Evolutionary conservation across 2,888 invertebrate genomes (phyloP), one percentile per base, ranked within the genome.

Genomic region (Ellobium chinense): DNA sequence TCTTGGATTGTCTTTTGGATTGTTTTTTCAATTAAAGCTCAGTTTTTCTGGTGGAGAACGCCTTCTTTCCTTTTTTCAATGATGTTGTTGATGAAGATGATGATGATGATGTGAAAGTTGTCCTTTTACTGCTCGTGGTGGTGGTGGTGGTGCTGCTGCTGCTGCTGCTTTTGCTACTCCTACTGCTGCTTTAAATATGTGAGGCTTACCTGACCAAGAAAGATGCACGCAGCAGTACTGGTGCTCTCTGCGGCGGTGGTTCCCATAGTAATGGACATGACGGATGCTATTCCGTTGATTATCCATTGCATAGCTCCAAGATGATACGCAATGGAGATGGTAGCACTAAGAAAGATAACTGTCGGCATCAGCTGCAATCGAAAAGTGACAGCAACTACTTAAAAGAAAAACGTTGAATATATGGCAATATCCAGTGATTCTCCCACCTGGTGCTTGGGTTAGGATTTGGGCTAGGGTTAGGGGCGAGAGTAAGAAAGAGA

Each of bases 281-380:
- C 29, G 7, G 69, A 69, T n/a, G 79, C 72, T 12, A 79, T 79
- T 34, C 4, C 54, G 36, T 72, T 24, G 46, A 79, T 62, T 24
- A 79, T 24, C 29, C 27, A 34, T 56, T 72, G 79, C 79, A 79
- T 79, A 62, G 37, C 60, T 21, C 79, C 65, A 27, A 79, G 37
- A 31, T 70, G 39, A 46, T 78, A 78, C 34, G 60, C 37, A 7
- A 78, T 37, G 46, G 78, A 78, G 36, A 79, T 72, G 7, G 77
- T 75, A 4, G 85, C 81, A 37, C 84, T 85, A 66, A 87, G 69
- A 80, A 85, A 85, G 27, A 85, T 82, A 4, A 87, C 78, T 0
- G 82, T 83, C 12, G 87, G 82, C 81, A 87, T 81, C 21, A 87
- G 78, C 87, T 87, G 73, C 7, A 81, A 78, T n/a, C 37, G n/a